Evolutionary conservation across 2,113 vertebrate species (phyloP).

Genomic region (Pangasianodon gigas): DNA sequence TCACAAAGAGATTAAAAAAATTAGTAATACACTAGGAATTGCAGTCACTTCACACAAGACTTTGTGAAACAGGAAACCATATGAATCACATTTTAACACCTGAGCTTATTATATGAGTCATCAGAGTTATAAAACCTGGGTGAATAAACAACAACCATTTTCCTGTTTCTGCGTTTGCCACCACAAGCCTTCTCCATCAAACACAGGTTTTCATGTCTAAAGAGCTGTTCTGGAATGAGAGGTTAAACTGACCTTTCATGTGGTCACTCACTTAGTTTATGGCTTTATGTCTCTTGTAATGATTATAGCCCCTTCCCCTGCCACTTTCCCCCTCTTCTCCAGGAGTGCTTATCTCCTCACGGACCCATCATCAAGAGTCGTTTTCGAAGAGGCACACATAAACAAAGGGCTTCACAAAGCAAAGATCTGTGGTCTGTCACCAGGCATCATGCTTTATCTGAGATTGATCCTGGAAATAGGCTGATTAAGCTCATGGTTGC

Average conservation of each 20-base stretch:
- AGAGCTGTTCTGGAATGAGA: conserved; percentile 11
- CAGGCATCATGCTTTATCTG: conserved; percentile 35
- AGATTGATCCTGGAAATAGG: conserved; percentile 37
- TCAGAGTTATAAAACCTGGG: conserved; percentile 12
- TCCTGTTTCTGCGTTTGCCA: conserved; percentile 26
- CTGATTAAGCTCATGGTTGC: conserved; percentile 27
- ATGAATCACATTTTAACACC: conserved; percentile 23
- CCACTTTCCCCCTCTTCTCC: conserved; percentile 29
- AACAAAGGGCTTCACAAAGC: conserved; percentile 32
- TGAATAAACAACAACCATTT: conserved; percentile 17
- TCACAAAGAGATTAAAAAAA: conserved; percentile 5
- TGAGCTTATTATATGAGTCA: conserved; percentile 9
- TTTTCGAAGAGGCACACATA: conserved; percentile 23
- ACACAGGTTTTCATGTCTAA: background rate
- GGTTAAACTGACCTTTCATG: conserved; percentile 33
- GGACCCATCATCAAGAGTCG: conserved; percentile 22
- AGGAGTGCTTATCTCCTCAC: conserved; percentile 31
- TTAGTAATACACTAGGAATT: background rate
- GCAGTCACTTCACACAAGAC: background rate
- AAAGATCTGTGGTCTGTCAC: conserved; percentile 38
- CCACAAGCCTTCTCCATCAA: background rate
- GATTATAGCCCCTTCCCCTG: conserved; percentile 38
- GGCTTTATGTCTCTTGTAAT: conserved; percentile 35
- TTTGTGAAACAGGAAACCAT: background rate
- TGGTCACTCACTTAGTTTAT: conserved; percentile 36